Percentiles rank a stretch among this genome's conserved stretches.
These are phyloP conservation scores for Campopleginae sp. DNA, from an alignment of 2,888 invertebrate genomes.

Conservation along the genomic window DNA sequence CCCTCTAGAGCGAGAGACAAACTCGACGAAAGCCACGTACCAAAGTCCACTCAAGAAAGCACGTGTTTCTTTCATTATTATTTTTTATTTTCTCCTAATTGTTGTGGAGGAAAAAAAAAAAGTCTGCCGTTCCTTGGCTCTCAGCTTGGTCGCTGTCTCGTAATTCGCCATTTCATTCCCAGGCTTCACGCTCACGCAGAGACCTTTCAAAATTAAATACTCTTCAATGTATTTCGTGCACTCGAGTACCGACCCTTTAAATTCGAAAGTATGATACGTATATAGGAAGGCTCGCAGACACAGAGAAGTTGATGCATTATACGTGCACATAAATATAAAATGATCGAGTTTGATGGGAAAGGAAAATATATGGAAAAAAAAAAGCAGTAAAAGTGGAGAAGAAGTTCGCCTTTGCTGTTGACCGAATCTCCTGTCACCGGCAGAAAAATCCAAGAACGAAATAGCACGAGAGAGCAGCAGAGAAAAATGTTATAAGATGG, in stretches of 20 bases:
- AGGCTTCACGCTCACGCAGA: background rate
- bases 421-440: conserved; percentile 47
- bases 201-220: background rate
- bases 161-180: background rate
- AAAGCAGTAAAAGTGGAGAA: conserved; percentile 11
- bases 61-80: background rate
- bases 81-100: background rate
- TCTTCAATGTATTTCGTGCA: background rate
- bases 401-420: conserved; percentile 24
- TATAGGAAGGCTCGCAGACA: background rate
- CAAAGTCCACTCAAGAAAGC: background rate
- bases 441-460: conserved; percentile 11
- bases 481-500: conserved; percentile 22
- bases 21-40: background rate
- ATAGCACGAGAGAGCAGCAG: background rate
- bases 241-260: background rate
- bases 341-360: conserved; percentile 13
- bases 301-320: background rate
- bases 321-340: conserved; percentile 23
- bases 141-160: background rate
- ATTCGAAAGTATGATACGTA: background rate
- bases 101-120: background rate
- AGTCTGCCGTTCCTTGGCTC: background rate
- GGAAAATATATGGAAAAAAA: conserved; percentile 13
- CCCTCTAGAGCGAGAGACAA: background rate